Base-by-base conservation (phyloP, 2,113 vertebrate species). In the Gila orcuttii region DNA sequence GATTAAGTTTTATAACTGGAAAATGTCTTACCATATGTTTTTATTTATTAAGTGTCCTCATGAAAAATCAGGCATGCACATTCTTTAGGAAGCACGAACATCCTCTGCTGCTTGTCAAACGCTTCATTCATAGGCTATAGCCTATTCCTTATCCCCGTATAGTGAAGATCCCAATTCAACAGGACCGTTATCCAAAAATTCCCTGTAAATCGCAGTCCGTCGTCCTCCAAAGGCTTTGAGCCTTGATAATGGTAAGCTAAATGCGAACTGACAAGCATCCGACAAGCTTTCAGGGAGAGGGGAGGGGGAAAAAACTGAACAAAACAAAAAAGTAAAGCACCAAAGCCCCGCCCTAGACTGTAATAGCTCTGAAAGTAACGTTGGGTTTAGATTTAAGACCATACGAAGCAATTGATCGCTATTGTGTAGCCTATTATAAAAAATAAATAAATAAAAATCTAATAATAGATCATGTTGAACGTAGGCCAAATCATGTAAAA, bases 261-360 rank as follows among this genome's bases (percentile, higher is more conserved):
- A 87, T 87, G 60, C 68, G 85, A 87, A 76, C 85, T 87, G 89
- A 87, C 83, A 88, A 64, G 83, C 83, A 77, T 83, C 47, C 13
- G 83, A 83, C 82, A 59, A 66, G 87, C 85, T 88, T 88, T 75
- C 76, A 83, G 68, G 66, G 55, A 82, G 71, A 74, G 64, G 75
- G 80, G 36, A 55, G 42, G 33, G n/a, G 15, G 25, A 39, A 31
- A 73, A 42, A 87, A 85, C 79, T 62, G 83, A 77, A 74, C 71
- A 66, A 84, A 89, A 82, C 75, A 52, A 79, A 85, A 89, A 90
- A 91, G 85, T 86, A 87, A 74, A 68, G 76, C 76, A 52, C 68
- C 69, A 88, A 85, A 90, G 86, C 87, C 83, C 86, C 87, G 80
- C 89, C 88, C 88, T 83, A 73, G 60, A 69, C 83, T 33, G 81